A percentile compares a stretch with the other conserved stretches of the same genome.
Evolutionary conservation across 2,113 vertebrate genomes (phyloP).

Genomic region (Motacilla tschutschensis): DNA sequence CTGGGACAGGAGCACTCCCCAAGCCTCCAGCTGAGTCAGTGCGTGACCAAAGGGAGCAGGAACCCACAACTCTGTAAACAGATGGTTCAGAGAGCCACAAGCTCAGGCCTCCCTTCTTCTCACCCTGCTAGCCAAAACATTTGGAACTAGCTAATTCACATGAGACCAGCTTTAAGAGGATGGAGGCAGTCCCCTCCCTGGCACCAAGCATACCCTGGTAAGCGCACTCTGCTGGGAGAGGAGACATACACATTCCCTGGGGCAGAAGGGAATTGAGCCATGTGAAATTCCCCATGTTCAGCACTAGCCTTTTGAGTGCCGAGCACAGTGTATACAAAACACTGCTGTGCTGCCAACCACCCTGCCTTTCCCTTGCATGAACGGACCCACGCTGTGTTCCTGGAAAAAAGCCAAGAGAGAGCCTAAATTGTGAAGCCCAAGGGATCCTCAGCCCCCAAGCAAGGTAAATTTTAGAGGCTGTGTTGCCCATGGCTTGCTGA

Average conservation of each 20-base stretch:
- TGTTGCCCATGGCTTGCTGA: not conserved
- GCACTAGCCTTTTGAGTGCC: not conserved
- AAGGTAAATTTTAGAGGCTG: not conserved
- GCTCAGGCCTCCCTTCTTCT: not conserved
- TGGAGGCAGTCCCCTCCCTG: not conserved
- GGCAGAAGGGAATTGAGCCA: conserved; percentile 28
- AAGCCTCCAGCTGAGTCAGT: not conserved
- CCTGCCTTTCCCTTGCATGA: conserved; percentile 22
- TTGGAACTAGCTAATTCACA: not conserved
- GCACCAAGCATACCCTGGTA: not conserved
- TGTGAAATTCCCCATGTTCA: not conserved
- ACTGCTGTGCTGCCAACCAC: not conserved
- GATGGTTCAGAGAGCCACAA: not conserved
- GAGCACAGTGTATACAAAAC: not conserved
- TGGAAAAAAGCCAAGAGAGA: not conserved
- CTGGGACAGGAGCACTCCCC: not conserved
- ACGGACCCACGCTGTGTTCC: not conserved
- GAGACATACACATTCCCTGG: not conserved
- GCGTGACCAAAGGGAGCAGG: accelerated
- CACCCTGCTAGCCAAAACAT: not conserved
- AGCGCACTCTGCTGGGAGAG: not conserved
- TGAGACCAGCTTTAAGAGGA: not conserved
- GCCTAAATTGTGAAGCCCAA: not conserved
- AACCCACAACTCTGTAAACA: not conserved
- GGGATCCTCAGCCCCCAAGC: not conserved